Base-by-base conservation (phyloP, 2,888 invertebrate species). In the Tachina fera region DNA sequence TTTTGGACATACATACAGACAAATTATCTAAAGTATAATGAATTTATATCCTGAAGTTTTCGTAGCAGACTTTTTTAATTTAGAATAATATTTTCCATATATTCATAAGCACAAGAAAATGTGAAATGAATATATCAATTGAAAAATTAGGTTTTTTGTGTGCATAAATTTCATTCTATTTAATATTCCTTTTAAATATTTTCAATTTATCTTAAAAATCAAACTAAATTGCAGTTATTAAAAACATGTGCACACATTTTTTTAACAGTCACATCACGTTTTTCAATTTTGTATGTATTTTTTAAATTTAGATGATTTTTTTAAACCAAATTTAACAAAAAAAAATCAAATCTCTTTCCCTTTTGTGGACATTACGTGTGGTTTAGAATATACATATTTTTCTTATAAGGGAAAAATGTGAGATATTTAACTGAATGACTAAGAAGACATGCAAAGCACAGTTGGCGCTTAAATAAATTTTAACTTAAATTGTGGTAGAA, bases 251-350 rank as follows among this genome's bases (percentile, higher is more conserved):
- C 39, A 41, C 4, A 41, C 6, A 6, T 9, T 6, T 16, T 45
- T 45, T 71, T 22, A 31, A n/a, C 1, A 71, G 11, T 16, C 71
- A n/a, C 45, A 71, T 71, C 71, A 71, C 71, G 71, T 71, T 71
- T 71, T 71, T 9, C 58, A 71, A 71, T 58, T 45, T 71, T 71
- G n/a, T 58, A 58, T 58, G n/a, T 14, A 43, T 14, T 45, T 68
- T 49, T 22, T 16, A n/a, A 22, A 5, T 58, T 58, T 16, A n/a
- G 13, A 13, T 22, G 22, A 58, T 11, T 58, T 58, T 43, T 41
- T 5, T n/a, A 49, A 14, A 49, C 1, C n/a, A 14, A 14, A 14
- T 31, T 31, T 49, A 49, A 49, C 14, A 43, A 63, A 14, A 3
- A 39, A 43, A 61, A 43, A 49, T 49, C n/a, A 49, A 49, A 14